These are phyloP conservation scores for Epinotia bilunana DNA, from an alignment of 2,888 invertebrate species.

Conservation along the genomic window DNA sequence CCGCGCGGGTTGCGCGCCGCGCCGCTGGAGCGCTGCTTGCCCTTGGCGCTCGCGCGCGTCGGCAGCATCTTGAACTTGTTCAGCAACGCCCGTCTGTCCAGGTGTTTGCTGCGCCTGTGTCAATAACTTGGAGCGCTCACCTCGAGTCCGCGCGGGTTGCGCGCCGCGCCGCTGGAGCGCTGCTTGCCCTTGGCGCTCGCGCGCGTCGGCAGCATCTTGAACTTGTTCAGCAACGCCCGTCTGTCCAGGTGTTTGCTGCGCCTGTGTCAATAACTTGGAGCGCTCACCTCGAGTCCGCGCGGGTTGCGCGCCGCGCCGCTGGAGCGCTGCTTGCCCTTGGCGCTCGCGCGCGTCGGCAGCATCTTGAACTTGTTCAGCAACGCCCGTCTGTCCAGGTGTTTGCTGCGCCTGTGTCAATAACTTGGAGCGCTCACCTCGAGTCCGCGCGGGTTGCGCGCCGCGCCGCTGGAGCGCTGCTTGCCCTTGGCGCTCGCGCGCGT, in stretches of 20 bases:
- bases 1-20: too few species aligned
- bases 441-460: neutral
- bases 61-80: too few species aligned
- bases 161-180: too few species aligned
- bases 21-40: too few species aligned
- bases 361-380: slow-evolving; percentile 55
- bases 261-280: neutral
- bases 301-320: neutral
- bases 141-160: too few species aligned
- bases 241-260: neutral
- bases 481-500: slow-evolving; percentile 47
- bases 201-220: too few species aligned
- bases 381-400: slow-evolving; percentile 50
- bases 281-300: neutral
- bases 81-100: too few species aligned
- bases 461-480: slow-evolving; percentile 9
- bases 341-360: slow-evolving; percentile 49
- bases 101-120: too few species aligned
- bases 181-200: too few species aligned
- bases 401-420: neutral
- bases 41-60: too few species aligned
- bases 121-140: too few species aligned
- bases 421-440: neutral
- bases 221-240: too few species aligned
- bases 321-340: slow-evolving; percentile 40